These are phyloP conservation scores for Salminus brasiliensis DNA, from an alignment of 2,113 vertebrate genomes.

Conservation along the genomic window DNA sequence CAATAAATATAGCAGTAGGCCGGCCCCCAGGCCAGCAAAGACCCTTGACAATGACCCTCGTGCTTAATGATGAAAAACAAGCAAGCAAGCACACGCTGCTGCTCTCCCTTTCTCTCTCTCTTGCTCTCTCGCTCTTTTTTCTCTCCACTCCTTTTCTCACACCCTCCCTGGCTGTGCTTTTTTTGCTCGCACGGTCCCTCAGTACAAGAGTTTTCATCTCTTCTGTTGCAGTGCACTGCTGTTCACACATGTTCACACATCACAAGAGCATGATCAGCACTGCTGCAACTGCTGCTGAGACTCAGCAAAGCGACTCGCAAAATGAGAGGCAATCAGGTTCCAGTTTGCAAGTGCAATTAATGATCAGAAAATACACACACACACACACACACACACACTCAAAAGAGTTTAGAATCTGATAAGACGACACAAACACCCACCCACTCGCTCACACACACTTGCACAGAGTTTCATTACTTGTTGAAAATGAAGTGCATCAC, in stretches of 20 bases:
- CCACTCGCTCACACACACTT: background rate
- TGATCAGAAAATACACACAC: background rate
- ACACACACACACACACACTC: background rate
- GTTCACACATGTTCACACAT: constrained; percentile 9
- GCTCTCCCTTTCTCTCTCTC: constrained; percentile 46
- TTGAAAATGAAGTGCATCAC: background rate
- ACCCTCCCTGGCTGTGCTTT: constrained; percentile 30
- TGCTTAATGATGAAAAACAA: constrained; percentile 79
- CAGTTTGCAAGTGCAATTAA: too few relatives aligned
- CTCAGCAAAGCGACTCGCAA: background rate
- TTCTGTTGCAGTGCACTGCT: constrained; percentile 23
- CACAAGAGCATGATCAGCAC: constrained; percentile 3
- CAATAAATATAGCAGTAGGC: constrained; percentile 80
- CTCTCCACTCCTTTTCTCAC: too few relatives aligned
- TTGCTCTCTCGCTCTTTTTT: background rate
- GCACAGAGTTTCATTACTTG: background rate
- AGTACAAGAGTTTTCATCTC: constrained; percentile 16
- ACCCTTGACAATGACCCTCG: constrained; percentile 77
- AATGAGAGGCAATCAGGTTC: background rate
- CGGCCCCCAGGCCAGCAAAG: constrained; percentile 68
- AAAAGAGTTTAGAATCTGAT: background rate
- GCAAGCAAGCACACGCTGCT: constrained; percentile 17
- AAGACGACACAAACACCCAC: constrained; percentile 22
- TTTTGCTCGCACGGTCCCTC: constrained; percentile 34
- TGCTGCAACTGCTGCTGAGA: background rate